Conservation (phyloP, 1,140 invertebrate genomes). For the Zaprionus ghesquierei region DNA sequence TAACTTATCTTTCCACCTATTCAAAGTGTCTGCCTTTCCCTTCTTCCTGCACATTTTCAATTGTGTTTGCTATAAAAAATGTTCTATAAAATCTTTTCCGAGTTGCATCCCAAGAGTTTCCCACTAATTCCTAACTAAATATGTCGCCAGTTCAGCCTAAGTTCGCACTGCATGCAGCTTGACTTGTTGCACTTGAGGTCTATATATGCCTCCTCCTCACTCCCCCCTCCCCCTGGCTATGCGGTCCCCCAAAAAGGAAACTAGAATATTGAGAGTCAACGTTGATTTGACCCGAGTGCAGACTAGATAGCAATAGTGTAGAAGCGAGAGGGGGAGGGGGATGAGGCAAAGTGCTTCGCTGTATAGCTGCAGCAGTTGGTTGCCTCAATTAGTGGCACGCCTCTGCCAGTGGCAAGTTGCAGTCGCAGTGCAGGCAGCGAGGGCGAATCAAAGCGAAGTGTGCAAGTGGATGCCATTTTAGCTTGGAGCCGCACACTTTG, state of each 20-base stretch:
- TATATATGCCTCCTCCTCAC: not conserved
- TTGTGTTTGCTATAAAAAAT: not conserved
- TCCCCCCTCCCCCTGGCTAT: not conserved
- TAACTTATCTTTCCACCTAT: no score
- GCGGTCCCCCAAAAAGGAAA: not conserved
- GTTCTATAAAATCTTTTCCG: not conserved
- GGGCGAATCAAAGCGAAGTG: slow-evolving; percentile 62
- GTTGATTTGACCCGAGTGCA: not conserved
- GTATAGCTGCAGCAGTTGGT: slow-evolving; percentile 54
- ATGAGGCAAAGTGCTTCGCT: slow-evolving; percentile 29
- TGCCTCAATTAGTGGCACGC: slow-evolving; percentile 75
- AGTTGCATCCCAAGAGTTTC: not conserved
- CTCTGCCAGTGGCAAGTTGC: slow-evolving; percentile 10
- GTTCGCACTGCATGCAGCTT: not conserved
- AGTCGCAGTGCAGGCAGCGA: slow-evolving; percentile 3
- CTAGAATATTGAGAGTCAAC: not conserved
- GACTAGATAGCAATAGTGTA: not conserved
- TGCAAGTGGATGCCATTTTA: slow-evolving; percentile 75
- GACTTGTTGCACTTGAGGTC: not conserved
- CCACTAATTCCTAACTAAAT: not conserved
- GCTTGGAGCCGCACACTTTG: slow-evolving; percentile 69
- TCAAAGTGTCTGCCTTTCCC: no score
- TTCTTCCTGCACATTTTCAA: no score
- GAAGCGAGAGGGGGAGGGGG: not conserved
- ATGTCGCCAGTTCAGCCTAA: no score